phyloP scores from a whole-genome alignment of 2,888 invertebrate genomes.

The Ischnura elegans region DNA sequence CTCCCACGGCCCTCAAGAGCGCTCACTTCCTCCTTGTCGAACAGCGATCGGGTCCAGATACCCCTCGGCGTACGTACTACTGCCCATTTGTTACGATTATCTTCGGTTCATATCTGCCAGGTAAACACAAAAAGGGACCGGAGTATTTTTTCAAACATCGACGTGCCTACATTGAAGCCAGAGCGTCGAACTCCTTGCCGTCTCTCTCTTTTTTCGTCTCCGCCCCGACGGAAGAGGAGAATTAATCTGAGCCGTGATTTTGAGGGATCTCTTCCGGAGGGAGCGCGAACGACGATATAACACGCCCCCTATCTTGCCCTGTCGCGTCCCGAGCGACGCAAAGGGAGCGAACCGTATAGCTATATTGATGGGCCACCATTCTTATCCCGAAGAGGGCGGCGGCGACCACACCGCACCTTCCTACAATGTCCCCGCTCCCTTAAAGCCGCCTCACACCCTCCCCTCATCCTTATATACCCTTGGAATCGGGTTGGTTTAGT shows the following conservation, averaged over 20 bases:
- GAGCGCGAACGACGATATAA: conserved; percentile 56
- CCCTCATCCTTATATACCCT: too few relatives aligned
- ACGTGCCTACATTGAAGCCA: not conserved
- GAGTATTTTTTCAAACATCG: conserved; percentile 4
- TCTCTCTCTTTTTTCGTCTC: not conserved
- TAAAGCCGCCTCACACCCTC: not conserved
- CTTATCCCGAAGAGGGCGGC: conserved; percentile 27
- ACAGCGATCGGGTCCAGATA: conserved; percentile 35
- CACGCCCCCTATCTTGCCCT: conserved; percentile 52
- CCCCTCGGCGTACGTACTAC: not conserved
- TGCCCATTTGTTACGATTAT: conserved; percentile 35
- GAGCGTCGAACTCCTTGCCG: conserved; percentile 12
- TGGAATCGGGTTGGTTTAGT: too few relatives aligned
- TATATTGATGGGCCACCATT: conserved; percentile 57
- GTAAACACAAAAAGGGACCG: conserved; percentile 18
- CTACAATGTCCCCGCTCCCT: not conserved
- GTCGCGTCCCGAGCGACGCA: conserved; percentile 42
- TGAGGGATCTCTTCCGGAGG: conserved; percentile 62
- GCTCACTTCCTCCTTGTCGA: conserved; percentile 23
- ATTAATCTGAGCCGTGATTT: conserved; percentile 61
- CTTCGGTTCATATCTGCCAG: conserved; percentile 24
- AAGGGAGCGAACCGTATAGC: conserved; percentile 48
- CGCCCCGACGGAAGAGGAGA: conserved; percentile 40
- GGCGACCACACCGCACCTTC: not conserved
- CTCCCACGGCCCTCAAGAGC: not conserved